Evolutionary conservation across 2,113 vertebrate species (phyloP).

Genomic region (Calyptomena viridis): DNA sequence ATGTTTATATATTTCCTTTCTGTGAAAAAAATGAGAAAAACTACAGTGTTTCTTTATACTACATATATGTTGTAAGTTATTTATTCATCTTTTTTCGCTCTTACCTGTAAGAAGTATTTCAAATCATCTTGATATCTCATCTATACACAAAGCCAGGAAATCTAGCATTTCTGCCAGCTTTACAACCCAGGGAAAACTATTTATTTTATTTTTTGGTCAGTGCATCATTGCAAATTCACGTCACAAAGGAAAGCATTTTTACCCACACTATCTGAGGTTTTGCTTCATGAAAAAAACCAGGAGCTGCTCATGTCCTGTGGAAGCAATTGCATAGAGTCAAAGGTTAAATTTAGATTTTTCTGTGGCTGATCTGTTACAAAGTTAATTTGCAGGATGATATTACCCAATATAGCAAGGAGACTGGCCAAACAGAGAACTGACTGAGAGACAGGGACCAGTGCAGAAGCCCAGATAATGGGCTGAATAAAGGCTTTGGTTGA

Average conservation of each 20-base stretch:
- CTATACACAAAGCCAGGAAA: conserved; percentile 23
- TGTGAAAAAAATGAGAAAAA: conserved; percentile 19
- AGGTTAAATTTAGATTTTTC: not conserved
- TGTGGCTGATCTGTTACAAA: not conserved
- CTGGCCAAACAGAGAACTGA: not conserved
- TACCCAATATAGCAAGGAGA: not conserved
- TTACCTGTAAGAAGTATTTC: conserved; percentile 41
- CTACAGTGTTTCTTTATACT: conserved; percentile 11
- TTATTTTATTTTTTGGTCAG: not conserved
- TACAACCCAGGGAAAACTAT: conserved; percentile 17
- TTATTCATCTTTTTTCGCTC: conserved; percentile 36
- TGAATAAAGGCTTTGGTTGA: not conserved
- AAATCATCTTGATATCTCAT: conserved; percentile 53
- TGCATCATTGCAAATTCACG: not conserved
- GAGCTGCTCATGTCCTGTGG: not conserved
- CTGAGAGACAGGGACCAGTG: not conserved
- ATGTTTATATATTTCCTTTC: conserved; percentile 38
- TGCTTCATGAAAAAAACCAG: not conserved
- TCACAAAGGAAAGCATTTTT: conserved; percentile 11
- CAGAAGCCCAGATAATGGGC: not conserved
- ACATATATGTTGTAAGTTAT: conserved; percentile 31
- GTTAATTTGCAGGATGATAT: not conserved
- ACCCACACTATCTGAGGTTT: not conserved
- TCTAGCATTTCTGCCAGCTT: conserved; percentile 45
- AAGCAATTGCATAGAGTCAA: not conserved